A percentile compares a stretch with the other conserved stretches of the same genome.
These are phyloP conservation scores for Isichthys henryi DNA, from an alignment of 2,113 vertebrate genomes.

Conservation along the genomic window DNA sequence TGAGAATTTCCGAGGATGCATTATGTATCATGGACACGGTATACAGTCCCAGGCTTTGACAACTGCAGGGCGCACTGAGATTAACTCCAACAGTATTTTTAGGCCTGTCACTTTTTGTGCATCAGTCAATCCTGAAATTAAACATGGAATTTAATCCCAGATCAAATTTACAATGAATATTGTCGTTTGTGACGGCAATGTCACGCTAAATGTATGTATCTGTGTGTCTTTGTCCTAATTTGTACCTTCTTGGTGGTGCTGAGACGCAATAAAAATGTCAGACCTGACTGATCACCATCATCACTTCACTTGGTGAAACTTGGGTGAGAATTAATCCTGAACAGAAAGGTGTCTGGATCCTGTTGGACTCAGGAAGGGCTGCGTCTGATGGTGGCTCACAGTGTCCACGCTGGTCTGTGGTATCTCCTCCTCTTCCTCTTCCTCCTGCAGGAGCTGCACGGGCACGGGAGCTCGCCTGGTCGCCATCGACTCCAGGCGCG, in stretches of 20 bases:
- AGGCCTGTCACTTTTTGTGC: neutral
- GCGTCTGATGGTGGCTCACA: conserved; percentile 50
- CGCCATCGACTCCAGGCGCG: conserved; percentile 71
- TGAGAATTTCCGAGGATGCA: neutral
- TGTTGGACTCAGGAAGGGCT: neutral
- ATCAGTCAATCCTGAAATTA: neutral
- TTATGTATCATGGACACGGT: neutral
- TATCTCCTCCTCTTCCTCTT: conserved; percentile 53
- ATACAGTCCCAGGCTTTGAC: neutral
- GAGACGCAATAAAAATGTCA: neutral
- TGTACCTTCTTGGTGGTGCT: neutral
- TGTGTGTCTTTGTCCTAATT: neutral
- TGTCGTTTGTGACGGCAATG: neutral
- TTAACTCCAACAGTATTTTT: neutral
- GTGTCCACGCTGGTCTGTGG: conserved; percentile 48
- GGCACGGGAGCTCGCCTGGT: conserved; percentile 62
- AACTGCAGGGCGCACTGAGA: neutral
- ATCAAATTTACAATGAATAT: neutral
- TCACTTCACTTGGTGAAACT: neutral
- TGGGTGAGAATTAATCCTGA: neutral
- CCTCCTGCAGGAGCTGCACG: conserved; percentile 57
- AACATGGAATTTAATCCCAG: neutral
- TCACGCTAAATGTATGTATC: neutral
- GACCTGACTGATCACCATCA: neutral
- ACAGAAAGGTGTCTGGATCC: neutral